phyloP scores from a whole-genome alignment of 2,797 vertebrate species.

The Leptoclinus maculatus region DNA sequence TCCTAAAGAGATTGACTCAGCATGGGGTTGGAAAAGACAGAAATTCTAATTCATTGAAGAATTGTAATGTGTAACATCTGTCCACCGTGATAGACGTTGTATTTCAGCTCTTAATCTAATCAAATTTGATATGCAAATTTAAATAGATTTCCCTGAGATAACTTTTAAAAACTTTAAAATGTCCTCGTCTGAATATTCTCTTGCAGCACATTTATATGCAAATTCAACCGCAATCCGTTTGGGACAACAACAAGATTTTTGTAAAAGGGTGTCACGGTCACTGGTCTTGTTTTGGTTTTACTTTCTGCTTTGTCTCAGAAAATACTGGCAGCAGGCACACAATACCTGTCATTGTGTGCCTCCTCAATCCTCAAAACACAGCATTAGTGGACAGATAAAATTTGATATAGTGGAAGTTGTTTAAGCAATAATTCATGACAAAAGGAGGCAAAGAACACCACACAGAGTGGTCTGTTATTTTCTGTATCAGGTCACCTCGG shows the following conservation, averaged over 20 bases:
- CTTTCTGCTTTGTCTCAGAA: slow-evolving; percentile 12
- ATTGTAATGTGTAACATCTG: background rate
- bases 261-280: slow-evolving; percentile 13
- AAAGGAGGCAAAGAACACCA: background rate
- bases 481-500: background rate
- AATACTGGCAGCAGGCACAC: slow-evolving; percentile 24
- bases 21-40: background rate
- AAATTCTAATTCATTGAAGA: background rate
- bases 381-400: background rate
- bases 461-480: background rate
- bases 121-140: background rate
- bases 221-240: slow-evolving; percentile 22
- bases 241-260: slow-evolving; percentile 1
- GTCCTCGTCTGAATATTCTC: too few species aligned
- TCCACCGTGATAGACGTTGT: background rate
- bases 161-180: background rate
- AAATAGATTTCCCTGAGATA: background rate
- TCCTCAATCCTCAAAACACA: slow-evolving; percentile 2
- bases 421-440: background rate
- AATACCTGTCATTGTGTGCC: background rate
- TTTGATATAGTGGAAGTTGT: background rate
- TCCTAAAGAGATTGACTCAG: slow-evolving; percentile 24
- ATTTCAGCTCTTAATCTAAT: background rate
- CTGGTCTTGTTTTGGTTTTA: slow-evolving; percentile 18
- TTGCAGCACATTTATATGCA: slow-evolving; percentile 27